A percentile compares a stretch with the other conserved stretches of the same genome.
Conservation (phyloP, 2,797 vertebrate species). For the Malurus leucopterus region DNA sequence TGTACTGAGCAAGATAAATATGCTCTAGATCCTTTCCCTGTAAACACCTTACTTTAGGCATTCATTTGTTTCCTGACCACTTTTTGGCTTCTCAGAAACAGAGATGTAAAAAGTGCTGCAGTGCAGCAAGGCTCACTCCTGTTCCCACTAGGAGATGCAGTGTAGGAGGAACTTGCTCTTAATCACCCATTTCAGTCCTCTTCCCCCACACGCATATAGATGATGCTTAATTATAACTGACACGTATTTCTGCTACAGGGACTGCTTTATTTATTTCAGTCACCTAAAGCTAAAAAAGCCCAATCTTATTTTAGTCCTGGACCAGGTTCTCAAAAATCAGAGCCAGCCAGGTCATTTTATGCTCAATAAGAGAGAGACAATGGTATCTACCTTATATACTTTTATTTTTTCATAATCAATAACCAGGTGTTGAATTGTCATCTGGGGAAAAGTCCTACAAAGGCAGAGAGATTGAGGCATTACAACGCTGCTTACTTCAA, state of each 20-base stretch:
- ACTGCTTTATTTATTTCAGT: neutral
- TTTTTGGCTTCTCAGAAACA: neutral
- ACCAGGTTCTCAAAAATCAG: neutral
- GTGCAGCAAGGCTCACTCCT: neutral
- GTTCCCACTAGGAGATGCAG: neutral
- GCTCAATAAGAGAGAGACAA: neutral
- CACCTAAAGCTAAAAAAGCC: neutral
- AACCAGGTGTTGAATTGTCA: neutral
- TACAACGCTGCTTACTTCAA: neutral
- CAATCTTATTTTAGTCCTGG: neutral
- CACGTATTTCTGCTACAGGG: neutral
- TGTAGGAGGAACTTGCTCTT: slow-evolving; percentile 18
- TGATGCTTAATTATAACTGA: neutral
- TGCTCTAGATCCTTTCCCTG: neutral
- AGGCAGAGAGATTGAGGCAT: neutral
- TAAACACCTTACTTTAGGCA: neutral
- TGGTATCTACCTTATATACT: neutral
- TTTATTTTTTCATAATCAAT: neutral
- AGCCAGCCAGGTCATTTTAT: neutral
- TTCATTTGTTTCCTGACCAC: neutral
- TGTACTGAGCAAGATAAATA: neutral
- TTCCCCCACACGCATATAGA: neutral
- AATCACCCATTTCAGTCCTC: neutral
- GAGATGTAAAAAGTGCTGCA: neutral
- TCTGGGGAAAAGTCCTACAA: neutral